Evolutionary conservation across 2,888 invertebrate species (phyloP), one percentile per base, ranked within the genome.

Genomic region (Pasiphila rectangulata): DNA sequence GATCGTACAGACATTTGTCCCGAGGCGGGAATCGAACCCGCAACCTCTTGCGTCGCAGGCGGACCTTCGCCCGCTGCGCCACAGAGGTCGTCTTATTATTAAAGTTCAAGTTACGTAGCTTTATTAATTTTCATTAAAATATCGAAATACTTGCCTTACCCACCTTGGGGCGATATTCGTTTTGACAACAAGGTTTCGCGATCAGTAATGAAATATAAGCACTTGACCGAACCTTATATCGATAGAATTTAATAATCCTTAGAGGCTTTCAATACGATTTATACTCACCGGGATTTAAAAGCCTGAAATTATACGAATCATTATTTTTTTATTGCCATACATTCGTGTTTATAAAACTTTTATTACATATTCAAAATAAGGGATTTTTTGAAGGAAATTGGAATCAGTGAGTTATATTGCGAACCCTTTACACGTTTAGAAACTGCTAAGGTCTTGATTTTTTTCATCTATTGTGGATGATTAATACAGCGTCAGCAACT

Each of bases 291-390:
- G 10, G 4, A 9, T 9, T 24, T 4, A 24, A 5, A n/a, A n/a
- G n/a, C 24, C 21, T 10, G 16, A 44, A 29, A 16, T 23, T 7
- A 44, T 37, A 16, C 10, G 7, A 29, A 23, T 17, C 7, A 27
- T 15, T 16, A 4, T 15, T 19, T 17, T 16, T 37, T 7, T 19
- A 27, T 15, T n/a, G 9, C 13, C 10, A 3, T 25, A 12, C 12
- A 2, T 1, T 25, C 25, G 12, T 25, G 32, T 45, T 47, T 43
- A 44, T 50, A 46, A 47, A 50, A 46, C 21, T 45, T 39, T 45
- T 47, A 50, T 46, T 50, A 50, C 47, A 50, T 55, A 50, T 50
- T 52, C 44, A 43, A 44, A 29, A 41, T 41, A 30, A 37, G 44
- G 40, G 30, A 51, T 54, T 38, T 48, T 48, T 53, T 10, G 24